Evolutionary conservation across 2,113 vertebrate genomes (phyloP), one percentile per base, ranked within the genome.

Genomic region (Spea multiplicata): DNA sequence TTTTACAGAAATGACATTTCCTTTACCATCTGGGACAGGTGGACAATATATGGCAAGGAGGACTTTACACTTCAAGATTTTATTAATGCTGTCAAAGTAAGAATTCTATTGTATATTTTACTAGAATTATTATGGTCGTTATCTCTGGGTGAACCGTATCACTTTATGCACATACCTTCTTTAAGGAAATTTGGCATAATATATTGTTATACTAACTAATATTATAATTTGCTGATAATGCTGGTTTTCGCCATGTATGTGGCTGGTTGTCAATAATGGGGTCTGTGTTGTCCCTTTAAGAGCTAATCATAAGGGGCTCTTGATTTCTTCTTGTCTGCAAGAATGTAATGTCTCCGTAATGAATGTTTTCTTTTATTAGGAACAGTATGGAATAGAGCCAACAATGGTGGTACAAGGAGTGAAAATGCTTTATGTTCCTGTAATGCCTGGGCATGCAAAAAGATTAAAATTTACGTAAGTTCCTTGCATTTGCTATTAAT

Each of bases 11-110:
- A 96, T 81, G 91, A 95, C 81, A 95, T 99, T 83, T 95, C 93
- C 65, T 99, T 98, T 92, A 95, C 96, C 66, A 99, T 99, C 87
- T 99, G 97, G 97, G 97, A 99, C 86, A 95, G 93, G 81, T 99
- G 97, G 97, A 94, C 90, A 47, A 83, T 99, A 86, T 90, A 90
- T 81, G 97, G 97, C 68, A 95, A 95, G 69, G 94, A 96, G 83
- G 95, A 98, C 89, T 99, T 99, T 84, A 99, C 96, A 16, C 93
- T 99, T 5, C 92, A 93, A 83, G 95, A 99, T 86, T 98, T 99
- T 88, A 98, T 99, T 80, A 96, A 93, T 81, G 95, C 95, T 78
- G 96, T 99, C 66, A 93, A 90, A 91, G 97, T 99, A 85, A 93
- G 94, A 85, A 59, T 6, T 50, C 3, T 3, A 9, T 50, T 75